Evolutionary conservation across 2,797 vertebrate genomes (phyloP), one percentile per base, ranked within the genome.

Genomic region (Poeciliopsis gracilis): DNA sequence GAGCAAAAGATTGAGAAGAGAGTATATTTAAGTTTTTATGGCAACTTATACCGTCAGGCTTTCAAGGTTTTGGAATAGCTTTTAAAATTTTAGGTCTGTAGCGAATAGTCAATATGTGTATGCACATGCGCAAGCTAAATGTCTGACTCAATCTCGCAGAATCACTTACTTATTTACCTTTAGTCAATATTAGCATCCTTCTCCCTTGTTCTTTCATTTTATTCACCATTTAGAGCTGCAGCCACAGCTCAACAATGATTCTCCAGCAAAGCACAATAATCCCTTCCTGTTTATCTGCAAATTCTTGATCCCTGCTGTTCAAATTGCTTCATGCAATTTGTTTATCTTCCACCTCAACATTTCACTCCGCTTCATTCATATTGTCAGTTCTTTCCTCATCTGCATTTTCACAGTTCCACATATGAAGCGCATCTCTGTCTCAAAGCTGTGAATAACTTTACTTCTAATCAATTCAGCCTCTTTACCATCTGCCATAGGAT

Each of bases 71-170:
- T 84, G 84, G 74, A 86, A 88, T 90, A 82, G 82, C 80, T 86
- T 90, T 82, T 83, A 67, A 93, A 92, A 92, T 90, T 89, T 88
- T 86, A 90, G 72, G 59, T 33, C 78, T 74, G 75, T 73, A 47
- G 81, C 88, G 78, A 72, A 84, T 66, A 73, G 28, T 36, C 82
- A 61, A 53, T 51, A 9, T 51, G 49, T 10, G 18, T 57, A 1
- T 30, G 13, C n/a, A 59, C n/a, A 13, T 67, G 25, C 12, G 16
- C 13, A 45, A 28, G 13, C 13, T 45, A 70, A 28, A 45, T 74
- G 66, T 75, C 67, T 61, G 79, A 77, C 77, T 72, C 66, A 80
- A 15, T 66, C 71, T 76, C 66, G 61, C 74, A 47, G 75, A 76
- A 77, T 82, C 78, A 87, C 82, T 90, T 76, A 84, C 76, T 76